Evolutionary conservation across 1,140 invertebrate genomes (phyloP).

Genomic region (Gonioctena quinquepunctata): DNA sequence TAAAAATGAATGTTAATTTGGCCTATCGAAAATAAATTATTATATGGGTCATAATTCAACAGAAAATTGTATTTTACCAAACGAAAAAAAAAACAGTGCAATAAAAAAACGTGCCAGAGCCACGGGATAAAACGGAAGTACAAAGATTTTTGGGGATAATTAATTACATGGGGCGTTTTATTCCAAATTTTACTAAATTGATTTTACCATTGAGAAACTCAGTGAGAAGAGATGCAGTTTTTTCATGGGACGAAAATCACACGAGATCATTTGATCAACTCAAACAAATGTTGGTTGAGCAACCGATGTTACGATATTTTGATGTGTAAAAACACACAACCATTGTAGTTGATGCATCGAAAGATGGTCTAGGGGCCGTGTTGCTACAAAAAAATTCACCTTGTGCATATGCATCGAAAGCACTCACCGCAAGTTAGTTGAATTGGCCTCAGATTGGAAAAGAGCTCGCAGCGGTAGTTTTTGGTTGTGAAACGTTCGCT

Average conservation of each 20-base stretch:
- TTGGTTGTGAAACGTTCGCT: slow-evolving; percentile 17
- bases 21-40: slow-evolving; percentile 12
- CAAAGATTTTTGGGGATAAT: slow-evolving; percentile 45
- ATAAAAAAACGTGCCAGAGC: slow-evolving; percentile 25
- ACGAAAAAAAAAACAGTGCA: background rate
- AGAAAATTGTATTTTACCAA: slow-evolving; percentile 5
- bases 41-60: slow-evolving; percentile 3
- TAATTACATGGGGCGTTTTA: slow-evolving; percentile 28
- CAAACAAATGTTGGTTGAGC: slow-evolving; percentile 40
- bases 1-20: slow-evolving; percentile 39
- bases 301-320: slow-evolving; percentile 39
- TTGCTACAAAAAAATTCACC: slow-evolving; percentile 10
- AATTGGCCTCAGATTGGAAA: slow-evolving; percentile 39
- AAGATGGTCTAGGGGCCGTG: too few species aligned
- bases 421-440: slow-evolving; percentile 52
- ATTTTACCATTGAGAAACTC: slow-evolving; percentile 40
- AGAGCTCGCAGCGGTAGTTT: slow-evolving; percentile 2
- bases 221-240: slow-evolving; percentile 38
- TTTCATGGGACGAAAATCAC: slow-evolving; percentile 52
- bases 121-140: slow-evolving; percentile 44
- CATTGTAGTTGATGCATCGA: background rate
- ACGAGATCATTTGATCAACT: slow-evolving; percentile 36
- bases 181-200: slow-evolving; percentile 32
- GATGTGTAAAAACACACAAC: slow-evolving; percentile 21
- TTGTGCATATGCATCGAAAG: slow-evolving; percentile 49